Evolutionary conservation across 1,140 invertebrate genomes (phyloP).

Genomic region (Bombus terrestris): DNA sequence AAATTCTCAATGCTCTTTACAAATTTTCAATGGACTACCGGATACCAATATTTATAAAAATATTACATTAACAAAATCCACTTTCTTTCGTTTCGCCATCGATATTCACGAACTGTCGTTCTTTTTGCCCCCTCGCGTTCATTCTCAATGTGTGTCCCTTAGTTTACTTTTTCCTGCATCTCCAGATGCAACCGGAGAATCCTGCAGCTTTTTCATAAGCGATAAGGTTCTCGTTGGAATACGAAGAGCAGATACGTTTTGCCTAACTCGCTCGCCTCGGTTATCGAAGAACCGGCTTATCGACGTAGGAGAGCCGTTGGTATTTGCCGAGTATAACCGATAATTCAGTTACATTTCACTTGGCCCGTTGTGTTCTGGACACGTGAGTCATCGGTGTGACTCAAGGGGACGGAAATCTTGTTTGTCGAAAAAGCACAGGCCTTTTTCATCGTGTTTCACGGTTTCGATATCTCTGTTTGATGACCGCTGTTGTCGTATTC

Average conservation of each 20-base stretch:
- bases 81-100: background rate
- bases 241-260: background rate
- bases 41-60: background rate
- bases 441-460: background rate
- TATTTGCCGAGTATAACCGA: slow-evolving; percentile 69
- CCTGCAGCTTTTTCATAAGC: background rate
- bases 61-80: background rate
- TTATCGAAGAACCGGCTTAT: slow-evolving; percentile 69
- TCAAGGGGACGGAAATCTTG: slow-evolving; percentile 53
- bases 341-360: slow-evolving; percentile 54
- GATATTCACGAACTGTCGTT: background rate
- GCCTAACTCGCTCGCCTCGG: background rate
- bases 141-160: background rate
- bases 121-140: no score
- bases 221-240: background rate
- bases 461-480: slow-evolving; percentile 3
- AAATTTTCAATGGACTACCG: background rate
- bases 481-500: background rate
- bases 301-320: slow-evolving; percentile 67
- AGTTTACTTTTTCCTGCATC: background rate
- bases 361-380: slow-evolving; percentile 48
- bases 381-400: slow-evolving; percentile 43
- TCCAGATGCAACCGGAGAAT: background rate
- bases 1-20: no score
- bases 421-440: slow-evolving; percentile 50